Base-by-base conservation (phyloP, 2,797 vertebrate species). In the Manis pentadactyla region DNA sequence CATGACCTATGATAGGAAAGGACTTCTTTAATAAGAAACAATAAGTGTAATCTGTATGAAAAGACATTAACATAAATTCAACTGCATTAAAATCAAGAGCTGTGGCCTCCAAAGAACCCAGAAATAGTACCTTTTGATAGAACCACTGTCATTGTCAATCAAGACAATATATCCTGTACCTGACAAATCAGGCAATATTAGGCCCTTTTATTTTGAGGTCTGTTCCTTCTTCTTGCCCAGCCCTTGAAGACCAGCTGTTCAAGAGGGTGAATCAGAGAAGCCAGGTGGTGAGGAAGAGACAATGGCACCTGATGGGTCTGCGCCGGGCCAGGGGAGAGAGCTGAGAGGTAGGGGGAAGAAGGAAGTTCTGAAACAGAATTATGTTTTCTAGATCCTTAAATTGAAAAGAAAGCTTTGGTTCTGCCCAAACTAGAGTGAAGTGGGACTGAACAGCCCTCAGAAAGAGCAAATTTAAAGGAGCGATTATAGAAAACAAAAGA, bases 231-330 rank as follows among this genome's bases (percentile, higher is more conserved):
- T 83, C 2, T 55, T 11, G 37, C 49, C 25, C 11, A 5, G 14
- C 21, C 25, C 42, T n/a, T 14, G n/a, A 68, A 25, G 23, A 39
- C 29, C 15, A 34, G 5, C 7, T 66, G 31, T 11, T 74, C 51
- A 53, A 25, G 83, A 27, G 39, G 25, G 25, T 61, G n/a, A 37
- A 37, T 1, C 1, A 4, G 29, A 49, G 61, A 14, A 21, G 18
- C 14, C 29, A 10, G 8, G 4, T 34, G 7, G 31, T 1, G 1
- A 46, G 7, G 13, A 10, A 51, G 4, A 5, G n/a, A 0, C 1
- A 8, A 14, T 0, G 6, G 12, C 15, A 0, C 14, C 31, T 2
- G 0, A 31, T 42, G 79, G 53, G 1, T 11, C 78, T 37, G 18
- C 10, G 19, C 1, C 14, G 53, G 27, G 2, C 21, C 31, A 23